phyloP scores from a whole-genome alignment of 2,888 invertebrate genomes.

The Ryuthela nishihirai region DNA sequence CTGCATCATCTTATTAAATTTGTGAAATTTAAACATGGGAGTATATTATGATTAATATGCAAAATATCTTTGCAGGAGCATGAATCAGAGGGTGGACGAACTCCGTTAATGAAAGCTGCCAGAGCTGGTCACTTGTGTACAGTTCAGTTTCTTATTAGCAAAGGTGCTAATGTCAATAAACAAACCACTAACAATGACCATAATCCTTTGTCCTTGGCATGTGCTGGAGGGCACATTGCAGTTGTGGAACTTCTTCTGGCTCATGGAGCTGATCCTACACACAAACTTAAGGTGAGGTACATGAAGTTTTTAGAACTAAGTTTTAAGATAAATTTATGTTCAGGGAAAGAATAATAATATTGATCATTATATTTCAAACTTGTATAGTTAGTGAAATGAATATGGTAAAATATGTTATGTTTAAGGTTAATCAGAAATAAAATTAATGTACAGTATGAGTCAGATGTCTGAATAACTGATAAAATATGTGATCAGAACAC shows the following conservation, averaged over 20 bases:
- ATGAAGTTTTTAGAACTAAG: neutral
- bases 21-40: too few species aligned
- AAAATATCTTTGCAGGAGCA: constrained; percentile 73
- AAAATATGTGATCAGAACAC: too few species aligned
- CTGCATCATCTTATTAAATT: too few species aligned
- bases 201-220: constrained; percentile 92
- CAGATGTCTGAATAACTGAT: too few species aligned
- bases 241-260: constrained; percentile 89
- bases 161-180: constrained; percentile 78
- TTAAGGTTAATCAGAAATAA: too few species aligned
- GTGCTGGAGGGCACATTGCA: constrained; percentile 90
- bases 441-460: too few species aligned
- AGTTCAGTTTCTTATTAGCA: constrained; percentile 89
- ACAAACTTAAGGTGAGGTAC: constrained; percentile 75
- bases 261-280: constrained; percentile 90
- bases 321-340: too few species aligned
- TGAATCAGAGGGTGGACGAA: constrained; percentile 94
- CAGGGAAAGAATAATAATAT: too few species aligned
- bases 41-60: too few species aligned
- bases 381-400: too few species aligned
- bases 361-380: too few species aligned
- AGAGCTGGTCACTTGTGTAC: constrained; percentile 94
- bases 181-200: constrained; percentile 89
- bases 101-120: constrained; percentile 97
- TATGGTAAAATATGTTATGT: too few species aligned